These are phyloP conservation scores for Microplitis manilae DNA, from an alignment of 2,888 invertebrate genomes.

Conservation along the genomic window DNA sequence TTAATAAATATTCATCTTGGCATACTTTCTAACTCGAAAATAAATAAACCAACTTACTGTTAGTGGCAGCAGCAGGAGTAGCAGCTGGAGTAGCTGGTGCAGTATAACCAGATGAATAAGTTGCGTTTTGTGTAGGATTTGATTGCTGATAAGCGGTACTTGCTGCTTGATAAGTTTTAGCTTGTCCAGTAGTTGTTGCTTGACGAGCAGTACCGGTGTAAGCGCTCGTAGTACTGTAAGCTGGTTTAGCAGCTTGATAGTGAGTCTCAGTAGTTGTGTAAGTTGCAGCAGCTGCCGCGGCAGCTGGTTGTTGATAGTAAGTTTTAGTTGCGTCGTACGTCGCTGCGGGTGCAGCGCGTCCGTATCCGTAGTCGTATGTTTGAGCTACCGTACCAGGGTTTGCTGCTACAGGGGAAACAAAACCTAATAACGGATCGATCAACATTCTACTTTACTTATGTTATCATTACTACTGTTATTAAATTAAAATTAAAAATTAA, in stretches of 20 bases:
- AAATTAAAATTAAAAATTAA: not conserved
- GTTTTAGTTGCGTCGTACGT: constrained; percentile 88
- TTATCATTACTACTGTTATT: not conserved
- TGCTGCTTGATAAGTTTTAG: constrained; percentile 70
- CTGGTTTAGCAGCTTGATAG: constrained; percentile 78
- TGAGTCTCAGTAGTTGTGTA: constrained; percentile 79
- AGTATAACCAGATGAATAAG: constrained; percentile 68
- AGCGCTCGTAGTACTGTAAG: constrained; percentile 81
- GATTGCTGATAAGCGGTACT: constrained; percentile 69
- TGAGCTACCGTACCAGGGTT: constrained; percentile 75
- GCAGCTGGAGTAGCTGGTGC: constrained; percentile 70
- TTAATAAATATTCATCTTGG: constrained; percentile 8
- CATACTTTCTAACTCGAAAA: constrained; percentile 11
- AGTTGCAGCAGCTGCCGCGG: constrained; percentile 76
- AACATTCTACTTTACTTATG: constrained; percentile 47
- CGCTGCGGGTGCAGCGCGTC: constrained; percentile 76
- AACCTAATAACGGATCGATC: constrained; percentile 55
- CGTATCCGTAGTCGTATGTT: constrained; percentile 81
- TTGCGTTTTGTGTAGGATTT: constrained; percentile 67
- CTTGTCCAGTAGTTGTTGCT: constrained; percentile 73
- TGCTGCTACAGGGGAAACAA: constrained; percentile 59
- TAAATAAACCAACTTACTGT: constrained; percentile 67
- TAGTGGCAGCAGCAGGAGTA: constrained; percentile 66
- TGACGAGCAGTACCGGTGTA: constrained; percentile 77
- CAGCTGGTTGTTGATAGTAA: constrained; percentile 88